Evolutionary conservation across 2,113 vertebrate species (phyloP).

Genomic region (Pitta sordida): DNA sequence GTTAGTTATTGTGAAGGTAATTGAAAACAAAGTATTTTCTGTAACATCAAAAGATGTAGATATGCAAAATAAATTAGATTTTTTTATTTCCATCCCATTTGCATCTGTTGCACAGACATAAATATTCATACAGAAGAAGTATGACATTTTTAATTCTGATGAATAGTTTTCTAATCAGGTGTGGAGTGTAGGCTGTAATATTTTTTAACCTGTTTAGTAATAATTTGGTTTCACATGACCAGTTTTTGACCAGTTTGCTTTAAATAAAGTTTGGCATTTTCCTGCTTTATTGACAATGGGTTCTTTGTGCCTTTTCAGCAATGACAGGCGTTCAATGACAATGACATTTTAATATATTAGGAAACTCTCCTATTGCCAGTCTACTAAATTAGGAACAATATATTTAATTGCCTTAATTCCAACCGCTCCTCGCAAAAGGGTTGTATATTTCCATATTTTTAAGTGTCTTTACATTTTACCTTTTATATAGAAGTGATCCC

Average conservation of each 20-base stretch:
- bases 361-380: neutral
- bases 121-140: neutral
- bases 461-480: neutral
- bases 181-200: neutral
- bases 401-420: neutral
- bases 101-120: neutral
- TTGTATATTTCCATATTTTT: neutral
- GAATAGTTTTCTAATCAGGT: neutral
- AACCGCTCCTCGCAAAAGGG: neutral
- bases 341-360: neutral
- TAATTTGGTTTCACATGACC: neutral
- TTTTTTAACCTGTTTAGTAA: neutral
- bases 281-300: neutral
- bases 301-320: slow-evolving; percentile 2
- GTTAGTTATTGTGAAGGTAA: slow-evolving; percentile 64
- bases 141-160: neutral
- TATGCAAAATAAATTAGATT: slow-evolving; percentile 55
- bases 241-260: neutral
- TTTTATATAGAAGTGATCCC: neutral
- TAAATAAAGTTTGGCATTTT: neutral
- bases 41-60: slow-evolving; percentile 49
- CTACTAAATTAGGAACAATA: neutral
- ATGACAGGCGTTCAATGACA: neutral
- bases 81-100: slow-evolving; percentile 29
- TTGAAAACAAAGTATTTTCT: slow-evolving; percentile 66